phyloP scores from a whole-genome alignment of 2,113 vertebrate species.

The Sander vitreus region DNA sequence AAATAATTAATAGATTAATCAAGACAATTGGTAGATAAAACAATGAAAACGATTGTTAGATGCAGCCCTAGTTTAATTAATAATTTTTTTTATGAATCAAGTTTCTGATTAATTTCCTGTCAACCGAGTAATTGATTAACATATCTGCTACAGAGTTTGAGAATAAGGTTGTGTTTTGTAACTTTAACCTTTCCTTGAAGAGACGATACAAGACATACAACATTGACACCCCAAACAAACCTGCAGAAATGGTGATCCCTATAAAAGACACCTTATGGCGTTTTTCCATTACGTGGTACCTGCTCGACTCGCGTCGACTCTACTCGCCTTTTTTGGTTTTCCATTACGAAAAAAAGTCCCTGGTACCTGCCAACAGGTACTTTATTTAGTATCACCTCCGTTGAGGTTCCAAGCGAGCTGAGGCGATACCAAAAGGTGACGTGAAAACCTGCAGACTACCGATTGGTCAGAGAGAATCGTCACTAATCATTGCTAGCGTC shows the following conservation, averaged over 20 bases:
- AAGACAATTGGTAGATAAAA: neutral
- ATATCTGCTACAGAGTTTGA: neutral
- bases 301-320: too few species aligned
- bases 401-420: too few species aligned
- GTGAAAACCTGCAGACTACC: too few species aligned
- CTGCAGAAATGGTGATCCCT: neutral
- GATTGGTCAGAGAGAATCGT: too few species aligned
- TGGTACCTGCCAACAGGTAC: too few species aligned
- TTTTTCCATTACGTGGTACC: too few species aligned
- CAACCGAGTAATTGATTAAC: neutral
- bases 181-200: neutral
- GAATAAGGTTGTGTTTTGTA: neutral
- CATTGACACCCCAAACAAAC: neutral
- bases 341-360: too few species aligned
- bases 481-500: too few species aligned
- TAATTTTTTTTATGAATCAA: neutral
- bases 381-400: too few species aligned
- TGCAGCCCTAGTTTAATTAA: neutral
- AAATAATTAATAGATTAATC: neutral
- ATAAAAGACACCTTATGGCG: neutral
- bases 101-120: neutral
- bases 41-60: neutral
- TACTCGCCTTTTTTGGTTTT: too few species aligned
- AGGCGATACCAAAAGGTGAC: too few species aligned
- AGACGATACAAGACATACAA: neutral